Evolutionary conservation across 2,797 vertebrate species (phyloP), one percentile per base, ranked within the genome.

Genomic region (Pyrocephalus nanus): DNA sequence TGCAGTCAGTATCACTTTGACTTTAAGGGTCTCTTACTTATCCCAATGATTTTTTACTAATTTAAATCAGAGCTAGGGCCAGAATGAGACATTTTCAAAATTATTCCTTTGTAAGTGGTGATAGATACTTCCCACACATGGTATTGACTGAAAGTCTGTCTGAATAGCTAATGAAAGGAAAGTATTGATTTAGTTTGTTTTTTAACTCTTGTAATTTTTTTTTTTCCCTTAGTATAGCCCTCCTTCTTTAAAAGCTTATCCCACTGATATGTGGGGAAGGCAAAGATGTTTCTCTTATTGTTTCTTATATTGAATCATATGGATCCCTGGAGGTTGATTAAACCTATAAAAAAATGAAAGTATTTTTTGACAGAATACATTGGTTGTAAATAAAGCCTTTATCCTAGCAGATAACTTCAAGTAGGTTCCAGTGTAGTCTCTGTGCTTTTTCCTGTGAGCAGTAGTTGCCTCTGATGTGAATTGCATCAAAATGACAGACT

Each of bases 131-230:
- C 61, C 74, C 64, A 85, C 75, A 74, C 21, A 8, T 69, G 16
- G 13, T 91, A 95, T 95, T 90, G 94, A 95, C 93, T 94, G 76
- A 86, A 91, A 34, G 22, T 27, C 54, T 86, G 48, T 92, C 94
- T 95, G 88, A 96, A 77, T 61, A 86, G 27, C 50, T 92, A 87
- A 88, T 55, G 42, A 93, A 88, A 86, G 51, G 77, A n/a, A 94
- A 45, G 4, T 22, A 96, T 81, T 88, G 78, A 88, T 90, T 95
- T 78, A 86, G 5, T 55, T 66, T 42, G 25, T 9, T n/a, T 62
- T 53, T 62, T 6, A n/a, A 16, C 1, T 18, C 5, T 23, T 43
- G 11, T 8, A 12, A 53, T 14, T 43, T 26, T 76, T 34, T 47
- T 29, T 43, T 29, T 53, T 77, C 14, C 80, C 27, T 50, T 48